Conservation (phyloP, 2,797 vertebrate species). For the Pseudocheirus occidentalis region DNA sequence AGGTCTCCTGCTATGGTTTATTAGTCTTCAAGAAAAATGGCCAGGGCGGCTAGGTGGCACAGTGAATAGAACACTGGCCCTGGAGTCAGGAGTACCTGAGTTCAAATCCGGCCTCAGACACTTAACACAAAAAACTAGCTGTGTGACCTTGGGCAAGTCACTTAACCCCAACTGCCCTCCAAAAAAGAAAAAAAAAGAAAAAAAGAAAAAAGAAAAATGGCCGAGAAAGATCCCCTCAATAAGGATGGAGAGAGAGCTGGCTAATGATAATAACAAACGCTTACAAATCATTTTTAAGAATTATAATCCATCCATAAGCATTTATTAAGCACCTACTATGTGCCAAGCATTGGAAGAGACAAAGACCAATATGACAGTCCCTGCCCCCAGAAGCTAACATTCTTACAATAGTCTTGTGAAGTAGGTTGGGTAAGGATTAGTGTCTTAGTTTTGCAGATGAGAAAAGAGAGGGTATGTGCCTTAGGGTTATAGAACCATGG, state of each 20-base stretch:
- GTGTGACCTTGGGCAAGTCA: no score
- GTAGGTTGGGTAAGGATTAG: not conserved
- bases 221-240: not conserved
- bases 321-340: not conserved
- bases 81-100: no score
- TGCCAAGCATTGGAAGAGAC: not conserved
- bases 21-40: not conserved
- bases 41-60: not conserved
- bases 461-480: not conserved
- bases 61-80: no score
- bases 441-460: not conserved
- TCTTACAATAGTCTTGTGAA: not conserved
- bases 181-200: no score
- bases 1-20: conserved; percentile 24
- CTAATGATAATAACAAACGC: not conserved
- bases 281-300: not conserved
- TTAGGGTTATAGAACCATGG: not conserved
- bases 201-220: not conserved
- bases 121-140: no score
- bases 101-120: no score
- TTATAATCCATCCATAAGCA: not conserved
- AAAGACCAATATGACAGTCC: not conserved
- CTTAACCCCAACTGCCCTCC: no score
- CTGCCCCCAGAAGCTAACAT: not conserved
- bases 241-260: not conserved